Evolutionary conservation across 2,888 invertebrate species (phyloP), one percentile per base, ranked within the genome.

Genomic region (Drosophila hawaiiensis): DNA sequence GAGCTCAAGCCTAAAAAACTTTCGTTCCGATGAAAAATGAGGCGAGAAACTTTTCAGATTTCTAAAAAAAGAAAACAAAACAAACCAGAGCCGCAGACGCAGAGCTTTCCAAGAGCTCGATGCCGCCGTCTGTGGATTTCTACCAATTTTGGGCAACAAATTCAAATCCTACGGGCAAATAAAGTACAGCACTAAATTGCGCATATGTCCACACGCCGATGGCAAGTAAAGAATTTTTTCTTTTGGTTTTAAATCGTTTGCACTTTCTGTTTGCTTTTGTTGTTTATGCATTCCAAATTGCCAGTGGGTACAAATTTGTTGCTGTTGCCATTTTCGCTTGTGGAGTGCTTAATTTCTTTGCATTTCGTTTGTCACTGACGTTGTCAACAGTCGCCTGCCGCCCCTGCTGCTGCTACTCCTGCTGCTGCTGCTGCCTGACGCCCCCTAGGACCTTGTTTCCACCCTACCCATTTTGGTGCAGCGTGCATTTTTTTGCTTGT

Each of bases 401-500:
- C 9, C 4, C 22, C 22, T 28, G 12, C 61, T 14, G 25, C 60
- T 7, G 16, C 10, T 4, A 1, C 4, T 14, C 12, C 39, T 14
- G 19, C n/a, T 28, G 14, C 65, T 16, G 31, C 16, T 22, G 14
- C 47, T n/a, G 35, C 29, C 61, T 41, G 64, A 49, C 59, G 52
- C 22, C 35, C 50, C 53, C 70, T 62, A 59, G 74, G 70, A 72
- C 76, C 70, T 72, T 64, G 68, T 78, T 83, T 83, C 80, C 86
- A 84, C 80, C 82, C 85, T 88, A 89, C 89, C 80, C 82, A 85
- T 82, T 87, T 90, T 82, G 82, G 78, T 69, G 80, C 82, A 80
- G 70, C 77, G 89, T 80, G 83, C 88, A 91, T 83, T 91, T 91
- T 91, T 90, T 91, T 87, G 81, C 90, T 84, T 91, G 91, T 91